These are phyloP conservation scores for Archips crataeganus DNA, from an alignment of 2,888 invertebrate genomes.

Conservation along the genomic window DNA sequence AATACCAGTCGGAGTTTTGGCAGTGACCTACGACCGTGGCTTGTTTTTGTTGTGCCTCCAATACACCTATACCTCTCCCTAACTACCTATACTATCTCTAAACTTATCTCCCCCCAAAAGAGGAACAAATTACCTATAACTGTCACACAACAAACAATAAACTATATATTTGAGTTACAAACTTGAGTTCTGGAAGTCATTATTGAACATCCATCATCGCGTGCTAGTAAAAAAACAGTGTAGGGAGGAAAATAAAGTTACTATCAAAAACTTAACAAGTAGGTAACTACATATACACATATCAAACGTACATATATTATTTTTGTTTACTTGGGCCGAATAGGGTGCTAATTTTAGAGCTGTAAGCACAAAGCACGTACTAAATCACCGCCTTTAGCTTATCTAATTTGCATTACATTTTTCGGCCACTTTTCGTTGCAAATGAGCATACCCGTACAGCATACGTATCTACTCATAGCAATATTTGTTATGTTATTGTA, in stretches of 20 bases:
- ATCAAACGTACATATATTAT: neutral
- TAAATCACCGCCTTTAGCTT: no score
- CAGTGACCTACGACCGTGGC: constrained; percentile 54
- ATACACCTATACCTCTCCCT: constrained; percentile 46
- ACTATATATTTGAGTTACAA: constrained; percentile 16
- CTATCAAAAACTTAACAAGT: neutral
- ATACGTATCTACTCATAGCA: no score
- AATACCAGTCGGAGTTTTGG: constrained; percentile 64
- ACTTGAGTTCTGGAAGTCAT: constrained; percentile 8
- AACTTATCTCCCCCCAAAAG: constrained; percentile 41
- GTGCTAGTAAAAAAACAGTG: constrained; percentile 1
- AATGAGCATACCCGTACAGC: no score
- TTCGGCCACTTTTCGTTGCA: no score
- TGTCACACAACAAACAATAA: constrained; percentile 35
- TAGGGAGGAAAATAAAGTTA: neutral
- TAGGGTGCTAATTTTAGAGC: no score
- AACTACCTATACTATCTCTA: constrained; percentile 52
- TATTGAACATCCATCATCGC: constrained; percentile 9
- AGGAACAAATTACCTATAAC: constrained; percentile 36
- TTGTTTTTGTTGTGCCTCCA: constrained; percentile 55
- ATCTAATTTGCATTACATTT: no score
- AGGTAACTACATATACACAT: neutral
- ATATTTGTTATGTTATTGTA: no score
- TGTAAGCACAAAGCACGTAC: no score
- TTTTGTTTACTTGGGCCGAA: neutral